Base-by-base conservation (phyloP, 2,797 vertebrate species). In the Neomorphus geoffroyi region DNA sequence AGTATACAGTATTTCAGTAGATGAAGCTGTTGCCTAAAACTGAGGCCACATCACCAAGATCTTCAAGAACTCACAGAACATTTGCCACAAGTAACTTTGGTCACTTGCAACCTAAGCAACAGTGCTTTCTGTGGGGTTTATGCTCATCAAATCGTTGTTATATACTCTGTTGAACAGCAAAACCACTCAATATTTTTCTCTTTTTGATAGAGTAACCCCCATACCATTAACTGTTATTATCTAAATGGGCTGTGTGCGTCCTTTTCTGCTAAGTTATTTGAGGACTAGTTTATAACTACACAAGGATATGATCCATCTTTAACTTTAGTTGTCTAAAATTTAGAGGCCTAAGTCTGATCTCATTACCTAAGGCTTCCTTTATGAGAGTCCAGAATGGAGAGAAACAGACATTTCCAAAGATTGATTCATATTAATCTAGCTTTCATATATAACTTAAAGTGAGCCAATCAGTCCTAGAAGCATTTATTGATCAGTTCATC, bases 401-500 rank as follows among this genome's bases (percentile, higher is more conserved):
- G 19, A 87, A 79, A 35, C 7, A 79, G 30, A 79, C 28, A 80
- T 74, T 93, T 70, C 9, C 24, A 79, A 69, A 84, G 37, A 90
- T 16, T 61, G 28, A 81, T 57, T 84, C 5, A 19, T 88, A 91
- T 83, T 92, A 88, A 84, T 72, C 83, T 84, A 46, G 8, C 13
- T 92, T 86, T 93, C 54, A 67, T 81, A 79, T 86, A 33, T 74
- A 33, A 61, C 37, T 94, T 75, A 61, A 90, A 86, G 23, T 72
- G 46, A 88, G 45, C 4, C 32, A 61, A 15, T 86, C 41, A 69
- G 24, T 92, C 50, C 12, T 22, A 33, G 43, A 84, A 86, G 15
- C 10, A 67, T 84, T 92, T 94, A 90, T 78, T 95, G 77, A 90
- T 80, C 61, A 71, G 45, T 67, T 92, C 53, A 74, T 78, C 53